phyloP scores from a whole-genome alignment of 2,888 invertebrate species.

The Heterodera filipjevi region DNA sequence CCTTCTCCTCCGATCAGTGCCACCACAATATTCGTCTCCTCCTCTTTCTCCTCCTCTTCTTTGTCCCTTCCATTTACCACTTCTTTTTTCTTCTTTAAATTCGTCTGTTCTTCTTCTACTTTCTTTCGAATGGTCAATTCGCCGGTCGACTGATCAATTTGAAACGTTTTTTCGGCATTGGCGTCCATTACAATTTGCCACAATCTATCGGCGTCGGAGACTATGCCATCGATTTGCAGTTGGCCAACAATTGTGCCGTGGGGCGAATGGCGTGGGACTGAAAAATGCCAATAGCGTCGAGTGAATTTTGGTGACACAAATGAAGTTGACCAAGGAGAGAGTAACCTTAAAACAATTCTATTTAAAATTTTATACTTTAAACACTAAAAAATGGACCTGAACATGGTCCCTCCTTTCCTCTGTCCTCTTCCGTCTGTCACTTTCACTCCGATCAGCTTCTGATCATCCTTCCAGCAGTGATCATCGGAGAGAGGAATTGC shows the following conservation, averaged over 20 bases:
- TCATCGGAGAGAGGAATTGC: not conserved
- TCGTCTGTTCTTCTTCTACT: not conserved
- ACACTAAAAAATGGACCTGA: not conserved
- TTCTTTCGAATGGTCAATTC: not conserved
- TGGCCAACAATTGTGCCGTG: slow-evolving; percentile 17
- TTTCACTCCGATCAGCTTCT: not conserved
- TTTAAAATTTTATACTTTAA: not conserved
- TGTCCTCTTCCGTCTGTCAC: not conserved
- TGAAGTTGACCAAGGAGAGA: not conserved
- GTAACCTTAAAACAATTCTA: not conserved
- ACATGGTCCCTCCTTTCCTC: not conserved
- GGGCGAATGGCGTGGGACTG: slow-evolving; percentile 13
- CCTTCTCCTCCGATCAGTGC: not conserved
- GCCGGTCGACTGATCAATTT: not conserved
- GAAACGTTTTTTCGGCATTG: not conserved
- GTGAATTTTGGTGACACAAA: not conserved
- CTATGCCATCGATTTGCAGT: not conserved
- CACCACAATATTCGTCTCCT: not conserved
- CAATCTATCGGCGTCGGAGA: not conserved
- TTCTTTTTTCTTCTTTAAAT: not conserved
- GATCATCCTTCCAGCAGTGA: not conserved
- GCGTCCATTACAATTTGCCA: not conserved
- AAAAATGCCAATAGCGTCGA: slow-evolving; percentile 7
- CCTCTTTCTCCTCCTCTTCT: not conserved
- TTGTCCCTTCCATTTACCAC: not conserved